Evolutionary conservation across 1,140 invertebrate species (phyloP), one percentile per base, ranked within the genome.

Genomic region (Drosophila grimshawi): DNA sequence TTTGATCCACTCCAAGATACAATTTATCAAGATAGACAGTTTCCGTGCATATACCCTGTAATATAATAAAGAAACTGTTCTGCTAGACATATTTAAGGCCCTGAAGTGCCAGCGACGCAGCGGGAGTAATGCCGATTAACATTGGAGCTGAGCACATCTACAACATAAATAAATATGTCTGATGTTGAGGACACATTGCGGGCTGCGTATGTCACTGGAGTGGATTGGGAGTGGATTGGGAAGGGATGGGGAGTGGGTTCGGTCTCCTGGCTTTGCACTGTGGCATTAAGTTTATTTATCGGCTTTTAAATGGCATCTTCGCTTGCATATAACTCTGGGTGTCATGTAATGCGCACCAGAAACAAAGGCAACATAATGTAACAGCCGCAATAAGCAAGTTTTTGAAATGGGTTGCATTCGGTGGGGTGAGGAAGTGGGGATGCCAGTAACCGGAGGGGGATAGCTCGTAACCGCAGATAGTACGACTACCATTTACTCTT

Each of bases 341-440:
- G 68, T 69, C 81, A 65, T 86, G 82, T 88, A 86, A 86, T 86
- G 82, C 73, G 83, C 80, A 78, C 62, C 77, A 86, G 82, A 86
- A 88, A 86, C 82, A 86, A 86, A 86, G 82, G 71, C 83, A 88
- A 88, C 83, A 86, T 88, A 82, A 79, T 86, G 82, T 86, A 86
- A 79, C 70, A 72, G 83, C 67, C 52, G 64, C 80, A 81, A 67
- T 51, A 66, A 70, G 27, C 61, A 52, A 32, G 32, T 10, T 27
- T n/a, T 43, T n/a, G 39, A 19, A 19, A 19, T 19, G 19, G 19
- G 19, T 19, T 43, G 39, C 39, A 27, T 19, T 19, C 19, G 19
- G 7, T 4, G n/a, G 27, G 10, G 19, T 29, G 45, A 19, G 0
- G 19, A 1, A 19, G 19, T 19, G 19, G 19, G 19, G 19, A 19